Evolutionary conservation across 2,888 invertebrate genomes (phyloP), one percentile per base, ranked within the genome.

Genomic region (Cordilura impudica): DNA sequence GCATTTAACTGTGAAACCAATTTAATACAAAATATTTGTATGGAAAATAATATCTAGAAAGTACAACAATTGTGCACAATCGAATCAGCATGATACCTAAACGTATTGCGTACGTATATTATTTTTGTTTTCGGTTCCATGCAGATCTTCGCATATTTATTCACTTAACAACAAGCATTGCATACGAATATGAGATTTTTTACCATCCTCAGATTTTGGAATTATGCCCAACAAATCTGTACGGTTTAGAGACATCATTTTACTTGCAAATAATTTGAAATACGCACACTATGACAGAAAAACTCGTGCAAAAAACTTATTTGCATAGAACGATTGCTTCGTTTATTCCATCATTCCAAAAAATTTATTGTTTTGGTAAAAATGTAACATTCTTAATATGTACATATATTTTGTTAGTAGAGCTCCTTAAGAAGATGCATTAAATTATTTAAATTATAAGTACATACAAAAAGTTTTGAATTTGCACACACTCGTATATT

Each of bases 401-500:
- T 66, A 74, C 31, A 31, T 39, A 61, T 67, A 54, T 65, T 75
- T 51, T 39, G 10, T 61, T 29, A 16, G 51, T 70, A 70, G 56
- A 65, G 21, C 43, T 70, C 51, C 56, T 70, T 76, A 69, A 76
- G 63, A 70, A 63, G 49, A 70, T 70, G 29, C 31, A 67, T 70
- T 76, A 49, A 76, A 76, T 63, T 70, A 76, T 76, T 69, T 58
- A 76, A 76, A 76, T 70, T 56, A 21, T 70, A 69, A 76, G 69
- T 76, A 47, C 16, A 45, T 23, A 26, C 14, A 60, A 12, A 19
- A 63, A 56, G 47, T 2, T 29, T 51, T 47, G 54, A 18, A 56
- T 76, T 76, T 75, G n/a, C 19, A n/a, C 35, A 35, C 47, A 69
- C 49, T 47, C 29, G 49, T 39, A 56, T 63, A 49, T 56, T 69